Percentiles rank a stretch among this genome's conserved stretches.
Evolutionary conservation across 2,797 vertebrate genomes (phyloP).

Genomic region (Poecilia gillii): DNA sequence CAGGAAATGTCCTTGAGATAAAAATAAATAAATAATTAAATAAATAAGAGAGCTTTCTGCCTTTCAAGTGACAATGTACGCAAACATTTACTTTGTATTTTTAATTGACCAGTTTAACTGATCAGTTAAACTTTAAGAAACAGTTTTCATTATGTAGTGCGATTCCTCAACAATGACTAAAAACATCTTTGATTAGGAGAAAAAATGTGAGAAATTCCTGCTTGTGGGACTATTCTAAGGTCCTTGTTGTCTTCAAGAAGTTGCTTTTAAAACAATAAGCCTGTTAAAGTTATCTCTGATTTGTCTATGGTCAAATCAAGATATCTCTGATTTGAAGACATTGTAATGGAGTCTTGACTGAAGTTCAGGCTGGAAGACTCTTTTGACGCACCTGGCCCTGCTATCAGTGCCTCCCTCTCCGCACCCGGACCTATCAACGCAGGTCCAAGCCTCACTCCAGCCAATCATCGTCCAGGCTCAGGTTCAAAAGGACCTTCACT

Average conservation of each 20-base stretch:
- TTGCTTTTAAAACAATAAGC: neutral
- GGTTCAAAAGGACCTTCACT: too few species aligned
- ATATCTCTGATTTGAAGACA: neutral
- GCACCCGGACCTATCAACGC: too few species aligned
- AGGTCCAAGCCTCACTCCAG: too few species aligned
- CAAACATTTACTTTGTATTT: neutral
- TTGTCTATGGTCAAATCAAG: neutral
- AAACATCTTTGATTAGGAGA: neutral
- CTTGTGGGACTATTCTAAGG: too few species aligned
- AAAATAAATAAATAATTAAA: neutral
- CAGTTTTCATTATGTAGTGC: neutral
- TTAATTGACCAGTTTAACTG: neutral
- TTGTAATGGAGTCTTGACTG: too few species aligned
- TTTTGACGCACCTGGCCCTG: too few species aligned
- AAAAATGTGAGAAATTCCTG: too few species aligned
- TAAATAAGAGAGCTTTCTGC: constrained; percentile 19
- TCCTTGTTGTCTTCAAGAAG: neutral
- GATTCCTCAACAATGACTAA: neutral
- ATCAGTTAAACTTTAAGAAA: neutral
- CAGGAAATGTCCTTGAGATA: constrained; percentile 40
- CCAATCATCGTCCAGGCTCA: too few species aligned
- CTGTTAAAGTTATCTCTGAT: neutral
- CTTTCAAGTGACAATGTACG: neutral
- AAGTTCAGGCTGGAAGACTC: too few species aligned
- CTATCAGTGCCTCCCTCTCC: too few species aligned